Base-by-base conservation (phyloP, 64 coral and sea anemone genomes). In the Dendronephthya gigantea region DNA sequence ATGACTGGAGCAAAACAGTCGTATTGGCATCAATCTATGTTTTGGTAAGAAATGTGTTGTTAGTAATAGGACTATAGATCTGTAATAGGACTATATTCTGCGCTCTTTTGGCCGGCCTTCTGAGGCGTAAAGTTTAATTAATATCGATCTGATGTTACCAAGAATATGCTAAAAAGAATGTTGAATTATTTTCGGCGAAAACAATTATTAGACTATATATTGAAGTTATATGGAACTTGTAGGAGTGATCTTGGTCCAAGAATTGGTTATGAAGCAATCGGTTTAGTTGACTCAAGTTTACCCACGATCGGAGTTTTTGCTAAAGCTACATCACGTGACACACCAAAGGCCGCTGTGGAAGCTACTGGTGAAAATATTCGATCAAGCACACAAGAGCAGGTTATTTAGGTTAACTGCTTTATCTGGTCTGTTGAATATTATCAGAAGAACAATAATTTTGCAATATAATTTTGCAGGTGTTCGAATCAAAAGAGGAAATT, bases 21-120 rank as follows among this genome's bases (percentile, higher is more conserved):
- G 0, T 98, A 98, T 87, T 98, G 92, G 92, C 95, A 98, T 87
- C 95, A 98, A 72, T 98, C 95, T 15, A 98, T 98, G 95, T 98
- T 98, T 85, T 98, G 95, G 95, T 98, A 14, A 93, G 92, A 62
- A 17, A 15, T 62, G 6, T 19, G 17, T 62, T 1, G 25, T n/a
- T n/a, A n/a, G n/a, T n/a, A n/a, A n/a, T n/a, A n/a, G n/a, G n/a
- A n/a, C n/a, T n/a, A n/a, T n/a, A n/a, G n/a, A n/a, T n/a, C n/a
- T n/a, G n/a, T n/a, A n/a, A n/a, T n/a, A n/a, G n/a, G n/a, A n/a
- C n/a, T n/a, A n/a, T n/a, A n/a, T n/a, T n/a, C n/a, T n/a, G n/a
- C n/a, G n/a, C n/a, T n/a, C n/a, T n/a, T n/a, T n/a, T n/a, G n/a
- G n/a, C n/a, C n/a, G n/a, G n/a, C n/a, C n/a, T n/a, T n/a, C n/a